Evolutionary conservation across 1,140 invertebrate genomes (phyloP), one percentile per base, ranked within the genome.

Genomic region (Cyrtorhinus lividipennis): DNA sequence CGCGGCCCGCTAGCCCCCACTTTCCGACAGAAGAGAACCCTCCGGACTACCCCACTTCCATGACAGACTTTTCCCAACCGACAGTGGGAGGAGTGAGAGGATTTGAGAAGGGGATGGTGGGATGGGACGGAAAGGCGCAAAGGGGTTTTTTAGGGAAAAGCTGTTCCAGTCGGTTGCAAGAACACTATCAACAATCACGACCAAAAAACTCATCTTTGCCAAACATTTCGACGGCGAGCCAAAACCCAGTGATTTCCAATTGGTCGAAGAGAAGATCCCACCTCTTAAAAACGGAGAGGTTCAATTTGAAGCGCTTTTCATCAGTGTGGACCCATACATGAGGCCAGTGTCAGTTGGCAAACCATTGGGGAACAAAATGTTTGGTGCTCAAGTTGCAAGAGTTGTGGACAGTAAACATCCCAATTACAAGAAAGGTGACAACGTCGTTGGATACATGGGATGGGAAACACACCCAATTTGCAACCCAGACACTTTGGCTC

Each of bases 281-380:
- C 70, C 75, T 24, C 65, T 86, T 45, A 75, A 82, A 69, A 75
- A 84, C 74, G 82, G 81, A 74, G 82, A 87, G 72, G 79, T 81
- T 68, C 72, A 85, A 38, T 74, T 77, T 18, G 74, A 86, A 75
- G 83, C 83, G 5, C 77, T 83, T 67, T 86, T 79, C 67, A 67
- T 85, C 1, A 85, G 83, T 62, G 83, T 86, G 1, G 85, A 87
- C 71, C 84, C 84, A 27, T 86, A 85, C 66, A 84, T 85, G 81
- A 64, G 18, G 73, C 75, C 64, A 76, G 78, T 62, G 53, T 77
- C 26, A 79, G 78, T 13, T 72, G 70, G 15, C 3, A 57, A 57
- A 23, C 20, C 20, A 24, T 23, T 24, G 15, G 80, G 79, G 13
- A 73, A 70, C 15, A 78, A 77, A 25, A 83, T 83, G 79, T 80